phyloP scores from a whole-genome alignment of 2,797 vertebrate species.

The Mus spretus region DNA sequence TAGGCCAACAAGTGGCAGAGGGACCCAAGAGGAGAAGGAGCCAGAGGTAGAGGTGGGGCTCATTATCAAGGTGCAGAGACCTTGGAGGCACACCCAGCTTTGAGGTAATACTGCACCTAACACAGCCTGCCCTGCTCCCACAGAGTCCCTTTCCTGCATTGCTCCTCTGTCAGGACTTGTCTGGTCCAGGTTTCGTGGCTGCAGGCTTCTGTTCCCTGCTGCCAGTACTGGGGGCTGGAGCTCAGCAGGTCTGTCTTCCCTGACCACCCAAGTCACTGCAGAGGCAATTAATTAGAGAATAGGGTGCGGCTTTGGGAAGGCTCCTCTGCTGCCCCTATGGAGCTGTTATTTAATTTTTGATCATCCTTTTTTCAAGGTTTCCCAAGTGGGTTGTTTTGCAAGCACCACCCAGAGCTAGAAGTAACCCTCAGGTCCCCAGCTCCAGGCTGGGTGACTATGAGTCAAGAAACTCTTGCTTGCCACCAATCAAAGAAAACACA shows the following conservation, averaged over 20 bases:
- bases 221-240: neutral
- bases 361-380: neutral
- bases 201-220: neutral
- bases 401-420: neutral
- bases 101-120: neutral
- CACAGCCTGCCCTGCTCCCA: neutral
- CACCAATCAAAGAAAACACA: too few species aligned
- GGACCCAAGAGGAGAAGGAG: neutral
- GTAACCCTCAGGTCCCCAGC: neutral
- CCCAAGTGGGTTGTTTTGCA: conserved; percentile 58
- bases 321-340: neutral
- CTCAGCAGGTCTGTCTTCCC: neutral
- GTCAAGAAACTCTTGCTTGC: conserved; percentile 30
- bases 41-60: neutral
- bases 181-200: neutral
- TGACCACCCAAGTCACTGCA: conserved; percentile 49
- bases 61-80: neutral
- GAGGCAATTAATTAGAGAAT: conserved; percentile 10
- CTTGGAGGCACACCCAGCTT: too few species aligned
- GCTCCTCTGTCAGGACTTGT: conserved; percentile 10
- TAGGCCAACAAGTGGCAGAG: neutral
- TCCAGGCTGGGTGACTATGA: neutral
- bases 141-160: neutral
- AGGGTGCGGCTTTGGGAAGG: fast-evolving
- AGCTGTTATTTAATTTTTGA: neutral